A percentile compares a stretch with the other conserved stretches of the same genome.
Evolutionary conservation across 2,797 vertebrate genomes (phyloP).

Genomic region (Rhinogobio ventralis): DNA sequence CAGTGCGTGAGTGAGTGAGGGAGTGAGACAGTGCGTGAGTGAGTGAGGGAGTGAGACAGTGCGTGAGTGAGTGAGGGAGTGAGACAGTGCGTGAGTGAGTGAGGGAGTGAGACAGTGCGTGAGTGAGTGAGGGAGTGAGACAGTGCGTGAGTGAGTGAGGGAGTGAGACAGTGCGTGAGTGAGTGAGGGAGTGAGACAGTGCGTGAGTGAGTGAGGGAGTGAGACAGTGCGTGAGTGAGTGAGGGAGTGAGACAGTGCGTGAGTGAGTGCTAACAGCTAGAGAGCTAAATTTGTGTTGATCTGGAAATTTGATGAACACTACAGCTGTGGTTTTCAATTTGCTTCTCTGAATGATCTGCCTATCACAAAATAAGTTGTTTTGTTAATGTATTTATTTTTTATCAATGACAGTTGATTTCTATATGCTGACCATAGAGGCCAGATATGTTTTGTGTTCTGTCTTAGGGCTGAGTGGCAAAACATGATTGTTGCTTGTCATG

Average conservation of each 20-base stretch:
- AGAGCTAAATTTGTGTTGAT: background rate
- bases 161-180: no score
- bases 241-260: conserved; percentile 51
- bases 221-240: conserved; percentile 36
- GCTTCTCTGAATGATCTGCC: conserved; percentile 68
- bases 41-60: conserved; percentile 55
- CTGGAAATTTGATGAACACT: conserved; percentile 9
- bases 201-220: conserved; percentile 36
- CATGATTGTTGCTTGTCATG: conserved; percentile 62
- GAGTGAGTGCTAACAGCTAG: conserved; percentile 5
- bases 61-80: conserved; percentile 45
- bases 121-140: conserved; percentile 60
- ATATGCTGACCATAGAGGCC: conserved; percentile 69
- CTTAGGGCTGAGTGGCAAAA: conserved; percentile 64
- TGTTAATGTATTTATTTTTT: conserved; percentile 85
- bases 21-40: no score
- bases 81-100: conserved; percentile 60
- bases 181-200: conserved; percentile 55
- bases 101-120: no score
- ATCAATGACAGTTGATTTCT: conserved; percentile 62
- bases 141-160: background rate
- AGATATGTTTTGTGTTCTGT: conserved; percentile 69
- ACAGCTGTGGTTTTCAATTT: conserved; percentile 61
- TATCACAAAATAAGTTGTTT: conserved; percentile 75
- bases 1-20: conserved; percentile 28